Evolutionary conservation across 2,888 invertebrate species (phyloP).

Genomic region (Ormyrus labotus): DNA sequence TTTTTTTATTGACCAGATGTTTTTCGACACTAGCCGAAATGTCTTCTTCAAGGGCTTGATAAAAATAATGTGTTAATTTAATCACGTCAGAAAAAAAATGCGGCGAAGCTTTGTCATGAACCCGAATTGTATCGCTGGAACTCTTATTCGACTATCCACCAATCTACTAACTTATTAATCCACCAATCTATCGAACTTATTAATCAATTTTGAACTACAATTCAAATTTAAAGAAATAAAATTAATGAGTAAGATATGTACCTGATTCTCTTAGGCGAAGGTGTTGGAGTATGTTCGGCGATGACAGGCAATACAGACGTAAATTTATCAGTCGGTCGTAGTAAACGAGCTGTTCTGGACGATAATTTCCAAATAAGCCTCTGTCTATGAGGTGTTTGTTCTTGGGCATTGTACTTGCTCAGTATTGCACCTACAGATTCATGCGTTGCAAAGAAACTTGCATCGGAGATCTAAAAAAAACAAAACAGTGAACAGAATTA

Average conservation of each 20-base stretch:
- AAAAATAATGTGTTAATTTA: too few relatives aligned
- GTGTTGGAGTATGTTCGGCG: constrained; percentile 80
- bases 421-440: constrained; percentile 81
- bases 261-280: constrained; percentile 73
- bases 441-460: constrained; percentile 81
- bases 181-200: neutral
- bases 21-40: too few relatives aligned
- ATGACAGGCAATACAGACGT: constrained; percentile 85
- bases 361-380: constrained; percentile 87
- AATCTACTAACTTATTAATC: too few relatives aligned
- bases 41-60: too few relatives aligned
- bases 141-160: too few relatives aligned
- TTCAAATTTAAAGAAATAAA: constrained; percentile 1
- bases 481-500: neutral
- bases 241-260: constrained; percentile 49
- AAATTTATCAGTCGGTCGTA: constrained; percentile 86
- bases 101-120: too few relatives aligned
- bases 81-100: too few relatives aligned
- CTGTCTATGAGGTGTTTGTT: constrained; percentile 83
- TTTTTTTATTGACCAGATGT: neutral
- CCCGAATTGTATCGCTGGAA: too few relatives aligned
- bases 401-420: constrained; percentile 84
- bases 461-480: constrained; percentile 80
- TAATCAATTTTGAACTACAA: neutral
- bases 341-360: constrained; percentile 83